Base-by-base conservation (phyloP, 2,888 invertebrate genomes). In the Mongoloraphidia duomilia region DNA sequence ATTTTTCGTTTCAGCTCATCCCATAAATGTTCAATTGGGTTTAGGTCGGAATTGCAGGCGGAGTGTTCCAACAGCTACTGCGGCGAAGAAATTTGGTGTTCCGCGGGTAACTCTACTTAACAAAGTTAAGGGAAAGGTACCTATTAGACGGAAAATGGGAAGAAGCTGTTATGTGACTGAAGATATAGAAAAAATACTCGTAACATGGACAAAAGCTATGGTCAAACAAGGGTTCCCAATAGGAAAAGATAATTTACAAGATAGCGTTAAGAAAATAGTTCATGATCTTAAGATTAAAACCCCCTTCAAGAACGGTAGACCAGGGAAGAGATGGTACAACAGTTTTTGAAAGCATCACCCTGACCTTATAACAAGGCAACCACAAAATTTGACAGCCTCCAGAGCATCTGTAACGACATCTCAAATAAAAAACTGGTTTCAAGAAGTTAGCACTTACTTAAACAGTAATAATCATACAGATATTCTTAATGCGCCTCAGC, bases 61-160 rank as follows among this genome's bases (percentile, higher is more conserved):
- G 3, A 13, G 47, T 10, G 47, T 47, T 45, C 47, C 14, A 13
- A 47, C 47, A 11, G 42, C 44, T 2, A 47, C 44, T 47, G 47
- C 47, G 44, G 47, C 47, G 3, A 47, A 46, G 5, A 45, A 47
- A 8, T 17, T 3, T 17, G 17, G 17, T 2, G 51, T 57, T 34
- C 57, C 55, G 9, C 44, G 49, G 36, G 50, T 52, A 10, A 56
- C 56, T 26, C 40, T 55, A n/a, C 36, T 46, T 14, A 42, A 50
- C 26, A 56, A 54, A 52, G 26, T 11, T 8, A n/a, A 6, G 5
- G 41, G 38, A 3, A 38, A 38, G 4, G 4, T 4, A 3, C 38
- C 38, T 3, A 38, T 2, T 3, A 4, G 5, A 3, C 12, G 13
- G 2, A 3, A 6, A 4, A n/a, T 41, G 41, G 41, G 12, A 3